Conservation (phyloP, 2,888 invertebrate species). For the Brenthis hecate region DNA sequence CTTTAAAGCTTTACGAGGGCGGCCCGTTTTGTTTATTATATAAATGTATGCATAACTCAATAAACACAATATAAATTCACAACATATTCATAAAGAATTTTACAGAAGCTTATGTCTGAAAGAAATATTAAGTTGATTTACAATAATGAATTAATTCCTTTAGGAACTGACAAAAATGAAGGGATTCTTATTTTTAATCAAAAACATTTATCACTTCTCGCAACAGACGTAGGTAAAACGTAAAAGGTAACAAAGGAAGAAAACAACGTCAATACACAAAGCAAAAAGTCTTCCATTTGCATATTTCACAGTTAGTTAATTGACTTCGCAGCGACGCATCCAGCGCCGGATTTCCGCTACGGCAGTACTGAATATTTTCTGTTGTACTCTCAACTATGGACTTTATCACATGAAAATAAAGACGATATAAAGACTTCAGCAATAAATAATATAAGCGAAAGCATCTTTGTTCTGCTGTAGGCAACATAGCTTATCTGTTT, state of each 20-base stretch:
- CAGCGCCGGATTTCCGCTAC: constrained; percentile 47
- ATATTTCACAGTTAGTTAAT: constrained; percentile 68
- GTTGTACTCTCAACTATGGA: constrained; percentile 14
- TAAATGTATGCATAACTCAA: no score
- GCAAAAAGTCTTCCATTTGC: constrained; percentile 52
- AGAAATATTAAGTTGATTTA: no score
- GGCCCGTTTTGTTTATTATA: no score
- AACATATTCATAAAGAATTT: no score
- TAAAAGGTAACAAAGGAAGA: constrained; percentile 39
- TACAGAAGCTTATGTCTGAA: no score
- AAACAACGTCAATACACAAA: constrained; percentile 41
- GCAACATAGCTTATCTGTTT: constrained; percentile 32
- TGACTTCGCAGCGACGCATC: constrained; percentile 55
- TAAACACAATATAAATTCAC: no score
- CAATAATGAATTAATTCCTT: no score
- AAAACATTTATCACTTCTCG: constrained; percentile 11
- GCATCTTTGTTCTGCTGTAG: constrained; percentile 34
- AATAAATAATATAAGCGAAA: constrained; percentile 21
- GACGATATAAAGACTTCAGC: background rate
- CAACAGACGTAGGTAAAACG: constrained; percentile 20
- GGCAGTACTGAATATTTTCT: constrained; percentile 32
- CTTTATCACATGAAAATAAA: constrained; percentile 22
- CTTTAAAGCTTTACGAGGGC: no score
- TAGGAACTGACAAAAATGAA: background rate
- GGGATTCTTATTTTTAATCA: background rate